Percentiles rank a stretch among this genome's conserved stretches.
Conservation (phyloP, 2,888 invertebrate genomes). For the Rhopalosiphum nymphaeae region DNA sequence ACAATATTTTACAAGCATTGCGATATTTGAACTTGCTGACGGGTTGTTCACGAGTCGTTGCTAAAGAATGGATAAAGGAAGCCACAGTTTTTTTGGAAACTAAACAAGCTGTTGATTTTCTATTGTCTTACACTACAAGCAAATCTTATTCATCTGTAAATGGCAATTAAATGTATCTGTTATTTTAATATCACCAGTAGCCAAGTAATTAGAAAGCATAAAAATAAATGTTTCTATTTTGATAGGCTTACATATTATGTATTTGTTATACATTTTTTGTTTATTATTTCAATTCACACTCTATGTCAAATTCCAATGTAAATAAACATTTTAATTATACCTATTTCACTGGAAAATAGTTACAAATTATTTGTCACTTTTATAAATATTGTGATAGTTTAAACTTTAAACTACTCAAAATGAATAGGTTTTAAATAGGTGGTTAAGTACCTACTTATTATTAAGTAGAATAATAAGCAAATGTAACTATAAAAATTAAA, state of each 20-base stretch:
- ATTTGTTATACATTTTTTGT: slow-evolving; percentile 23
- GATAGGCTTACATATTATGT: not conserved
- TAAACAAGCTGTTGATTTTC: slow-evolving; percentile 62
- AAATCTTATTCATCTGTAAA: slow-evolving; percentile 15
- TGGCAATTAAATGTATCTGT: slow-evolving; percentile 25
- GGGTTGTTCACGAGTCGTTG: slow-evolving; percentile 62
- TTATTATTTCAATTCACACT: not conserved
- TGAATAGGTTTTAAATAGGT: not conserved
- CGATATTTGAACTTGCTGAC: slow-evolving; percentile 65
- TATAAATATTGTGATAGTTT: not conserved
- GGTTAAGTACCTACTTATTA: not conserved
- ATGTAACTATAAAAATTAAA: not conserved
- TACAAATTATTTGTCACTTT: not conserved
- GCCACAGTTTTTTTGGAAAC: slow-evolving; percentile 65
- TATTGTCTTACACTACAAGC: slow-evolving; percentile 59
- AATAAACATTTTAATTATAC: slow-evolving; percentile 30
- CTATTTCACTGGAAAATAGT: not conserved
- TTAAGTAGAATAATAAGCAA: not conserved
- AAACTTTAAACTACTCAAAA: not conserved
- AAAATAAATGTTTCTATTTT: slow-evolving; percentile 22
- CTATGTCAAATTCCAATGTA: slow-evolving; percentile 9
- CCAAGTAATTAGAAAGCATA: slow-evolving; percentile 34
- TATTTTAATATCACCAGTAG: not conserved
- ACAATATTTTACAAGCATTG: slow-evolving; percentile 64
- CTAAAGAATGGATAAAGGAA: slow-evolving; percentile 65